Evolutionary conservation across 2,888 invertebrate genomes (phyloP).

Genomic region (Cistogaster globosa): DNA sequence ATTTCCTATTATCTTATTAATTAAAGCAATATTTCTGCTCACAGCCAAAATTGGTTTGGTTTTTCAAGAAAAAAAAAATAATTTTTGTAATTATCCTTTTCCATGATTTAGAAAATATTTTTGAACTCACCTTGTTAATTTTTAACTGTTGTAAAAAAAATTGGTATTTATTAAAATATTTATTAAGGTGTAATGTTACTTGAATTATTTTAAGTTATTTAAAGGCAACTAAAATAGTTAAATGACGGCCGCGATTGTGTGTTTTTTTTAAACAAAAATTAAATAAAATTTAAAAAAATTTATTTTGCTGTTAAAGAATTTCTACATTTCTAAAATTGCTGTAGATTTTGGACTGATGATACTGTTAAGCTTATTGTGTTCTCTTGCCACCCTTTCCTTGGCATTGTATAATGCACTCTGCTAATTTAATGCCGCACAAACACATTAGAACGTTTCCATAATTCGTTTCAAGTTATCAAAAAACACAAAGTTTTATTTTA

Average conservation of each 20-base stretch:
- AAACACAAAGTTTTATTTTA: slow-evolving; percentile 23
- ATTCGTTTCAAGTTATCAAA: slow-evolving; percentile 37
- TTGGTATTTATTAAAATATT: background rate
- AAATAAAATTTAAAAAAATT: background rate
- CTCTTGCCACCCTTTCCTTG: slow-evolving; percentile 63
- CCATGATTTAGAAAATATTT: background rate
- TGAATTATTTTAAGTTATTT: no score
- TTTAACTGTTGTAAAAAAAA: background rate
- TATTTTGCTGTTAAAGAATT: slow-evolving; percentile 10
- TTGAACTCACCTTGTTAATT: slow-evolving; percentile 17
- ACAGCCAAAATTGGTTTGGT: background rate
- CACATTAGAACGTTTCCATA: slow-evolving; percentile 66
- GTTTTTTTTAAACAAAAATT: background rate
- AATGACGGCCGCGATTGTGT: no score
- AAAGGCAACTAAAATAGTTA: background rate
- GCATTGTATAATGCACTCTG: slow-evolving; percentile 79
- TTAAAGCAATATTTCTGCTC: slow-evolving; percentile 32
- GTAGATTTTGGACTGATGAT: slow-evolving; percentile 24
- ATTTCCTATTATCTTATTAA: slow-evolving; percentile 36
- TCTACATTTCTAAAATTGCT: background rate
- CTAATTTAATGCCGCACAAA: slow-evolving; percentile 12
- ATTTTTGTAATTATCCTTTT: background rate
- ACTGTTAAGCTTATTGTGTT: slow-evolving; percentile 36
- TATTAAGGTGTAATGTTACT: background rate
- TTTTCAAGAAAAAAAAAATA: slow-evolving; percentile 17